These are phyloP conservation scores for Caradrina clavipalpis DNA, from an alignment of 2,888 invertebrate genomes.

Conservation along the genomic window DNA sequence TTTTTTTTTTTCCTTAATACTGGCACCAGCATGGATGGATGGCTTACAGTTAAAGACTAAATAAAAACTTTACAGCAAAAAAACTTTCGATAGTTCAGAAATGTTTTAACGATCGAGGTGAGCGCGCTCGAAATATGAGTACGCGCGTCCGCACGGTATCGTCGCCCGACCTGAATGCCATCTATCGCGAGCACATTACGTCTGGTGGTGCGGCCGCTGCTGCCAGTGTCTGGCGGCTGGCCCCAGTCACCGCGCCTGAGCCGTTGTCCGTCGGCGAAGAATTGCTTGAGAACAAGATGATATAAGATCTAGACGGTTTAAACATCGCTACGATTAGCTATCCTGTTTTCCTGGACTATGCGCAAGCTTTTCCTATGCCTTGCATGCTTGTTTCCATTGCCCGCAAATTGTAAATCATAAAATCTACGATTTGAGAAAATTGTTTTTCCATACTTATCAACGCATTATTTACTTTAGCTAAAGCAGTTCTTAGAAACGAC, in stretches of 20 bases:
- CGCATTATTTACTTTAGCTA: not conserved
- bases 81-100: conserved; percentile 68
- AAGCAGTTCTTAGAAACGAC: conserved; percentile 1
- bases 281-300: conserved; percentile 59
- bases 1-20: conserved; percentile 62
- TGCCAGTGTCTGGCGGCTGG: conserved; percentile 46
- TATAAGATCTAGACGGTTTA: conserved; percentile 59
- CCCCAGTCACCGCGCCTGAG: conserved; percentile 71
- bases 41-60: conserved; percentile 62
- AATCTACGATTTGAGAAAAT: not conserved
- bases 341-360: conserved; percentile 26
- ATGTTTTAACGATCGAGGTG: conserved; percentile 65
- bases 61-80: conserved; percentile 74
- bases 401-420: not conserved
- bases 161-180: conserved; percentile 85
- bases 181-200: conserved; percentile 74
- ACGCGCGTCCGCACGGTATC: conserved; percentile 79
- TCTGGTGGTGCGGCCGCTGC: conserved; percentile 66
- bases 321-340: conserved; percentile 14
- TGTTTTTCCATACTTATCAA: not conserved
- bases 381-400: conserved; percentile 5
- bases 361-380: conserved; percentile 16
- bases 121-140: conserved; percentile 64
- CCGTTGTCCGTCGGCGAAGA: conserved; percentile 57
- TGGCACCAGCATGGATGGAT: conserved; percentile 59